Evolutionary conservation across 2,888 invertebrate genomes (phyloP), one percentile per base, ranked within the genome.

Genomic region (Amphipyra berbera): DNA sequence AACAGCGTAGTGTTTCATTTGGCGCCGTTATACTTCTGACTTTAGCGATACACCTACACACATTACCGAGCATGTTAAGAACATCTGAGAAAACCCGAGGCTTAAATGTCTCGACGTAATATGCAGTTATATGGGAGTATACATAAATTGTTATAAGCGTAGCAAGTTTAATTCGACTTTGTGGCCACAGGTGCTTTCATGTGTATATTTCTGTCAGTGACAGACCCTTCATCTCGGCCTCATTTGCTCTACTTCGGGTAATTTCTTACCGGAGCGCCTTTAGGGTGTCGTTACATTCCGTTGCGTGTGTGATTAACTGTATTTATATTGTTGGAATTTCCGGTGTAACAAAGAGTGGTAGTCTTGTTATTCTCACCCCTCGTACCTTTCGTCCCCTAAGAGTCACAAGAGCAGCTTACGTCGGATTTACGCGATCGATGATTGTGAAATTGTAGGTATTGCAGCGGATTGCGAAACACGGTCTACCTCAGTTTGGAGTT

Each of bases 381-480:
- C 74, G 58, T 69, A 74, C 73, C 78, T 81, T 82, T 68, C 78
- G 77, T 77, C 79, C 77, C 82, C 76, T 79, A 76, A 81, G 80
- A 83, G 83, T 84, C 84, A 87, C 84, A 82, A 88, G 86, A 86
- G 85, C 83, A 81, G 82, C 87, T 87, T 89, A 90, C 86, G 90
- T 85, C 85, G 85, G 89, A 86, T 90, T 92, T 89, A 84, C 83
- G 82, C 82, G 89, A 89, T 87, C 90, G 88, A 91, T 90, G 86
- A 84, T 84, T 85, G 83, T 74, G 79, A 78, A 83, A 84, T 74
- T 78, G 76, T 76, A 76, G 65, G 73, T 80, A 78, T 81, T 84
- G 83, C 78, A 74, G 53, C 68, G 72, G 73, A 79, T 81, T 79
- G 65, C 63, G 76, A 71, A 58, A 56, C 56, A 55, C 40, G 14